Conservation (phyloP, 1,140 invertebrate species). For the Anoplolepis gracilipes region DNA sequence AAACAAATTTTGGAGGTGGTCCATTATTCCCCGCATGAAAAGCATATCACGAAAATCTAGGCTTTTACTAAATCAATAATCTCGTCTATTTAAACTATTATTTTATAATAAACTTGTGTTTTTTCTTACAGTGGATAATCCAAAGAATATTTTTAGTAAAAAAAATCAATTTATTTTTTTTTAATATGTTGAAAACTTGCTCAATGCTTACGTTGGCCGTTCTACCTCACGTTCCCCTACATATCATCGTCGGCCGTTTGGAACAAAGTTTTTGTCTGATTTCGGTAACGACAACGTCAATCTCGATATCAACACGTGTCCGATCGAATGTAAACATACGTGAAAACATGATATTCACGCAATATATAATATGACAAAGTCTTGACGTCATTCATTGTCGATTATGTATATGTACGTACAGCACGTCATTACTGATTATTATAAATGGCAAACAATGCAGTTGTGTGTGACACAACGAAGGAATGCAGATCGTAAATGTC, state of each 20-base stretch:
- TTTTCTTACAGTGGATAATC: too few relatives aligned
- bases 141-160: too few relatives aligned
- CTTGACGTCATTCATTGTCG: neutral
- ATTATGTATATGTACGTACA: slow-evolving; percentile 9
- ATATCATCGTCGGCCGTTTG: neutral
- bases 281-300: neutral
- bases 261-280: neutral
- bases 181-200: too few relatives aligned
- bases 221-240: too few relatives aligned
- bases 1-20: too few relatives aligned
- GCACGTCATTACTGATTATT: slow-evolving; percentile 47
- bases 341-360: neutral
- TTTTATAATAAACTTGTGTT: too few relatives aligned
- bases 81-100: too few relatives aligned
- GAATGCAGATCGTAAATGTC: slow-evolving; percentile 61
- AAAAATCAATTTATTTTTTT: too few relatives aligned
- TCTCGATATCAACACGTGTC: neutral
- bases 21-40: too few relatives aligned
- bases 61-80: too few relatives aligned
- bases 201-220: too few relatives aligned
- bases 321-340: slow-evolving; percentile 3
- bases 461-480: neutral
- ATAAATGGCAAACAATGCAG: slow-evolving; percentile 45
- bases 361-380: slow-evolving; percentile 38
- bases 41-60: too few relatives aligned